Percentiles rank a stretch among this genome's conserved stretches.
Evolutionary conservation across 2,888 invertebrate genomes (phyloP).

Genomic region (Tetropium fuscum): DNA sequence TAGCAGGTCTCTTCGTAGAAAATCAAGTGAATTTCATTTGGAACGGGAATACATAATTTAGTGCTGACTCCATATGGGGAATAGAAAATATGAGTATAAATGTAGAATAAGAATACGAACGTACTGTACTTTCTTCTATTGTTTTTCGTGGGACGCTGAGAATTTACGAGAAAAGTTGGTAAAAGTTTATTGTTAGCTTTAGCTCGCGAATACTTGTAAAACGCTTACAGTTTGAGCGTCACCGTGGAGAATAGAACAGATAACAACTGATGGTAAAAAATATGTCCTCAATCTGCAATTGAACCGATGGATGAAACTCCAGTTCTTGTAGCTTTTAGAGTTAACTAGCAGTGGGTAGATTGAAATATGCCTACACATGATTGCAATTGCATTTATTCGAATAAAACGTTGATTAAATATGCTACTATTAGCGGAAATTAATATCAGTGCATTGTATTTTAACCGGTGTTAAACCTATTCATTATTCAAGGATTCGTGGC

Average conservation of each 20-base stretch:
- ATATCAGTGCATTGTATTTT: background rate
- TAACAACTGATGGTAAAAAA: too few relatives aligned
- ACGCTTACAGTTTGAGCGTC: background rate
- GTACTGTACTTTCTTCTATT: slow-evolving; percentile 1
- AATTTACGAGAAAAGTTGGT: slow-evolving; percentile 13
- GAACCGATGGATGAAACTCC: too few relatives aligned
- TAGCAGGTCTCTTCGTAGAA: slow-evolving; percentile 14
- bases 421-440: background rate
- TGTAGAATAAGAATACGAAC: slow-evolving; percentile 4
- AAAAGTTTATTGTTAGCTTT: slow-evolving; percentile 8
- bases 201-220: background rate
- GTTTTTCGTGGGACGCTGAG: slow-evolving; percentile 1
- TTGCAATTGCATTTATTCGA: background rate
- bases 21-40: slow-evolving; percentile 28
- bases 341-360: too few relatives aligned
- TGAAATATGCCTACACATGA: background rate
- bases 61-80: slow-evolving; percentile 10
- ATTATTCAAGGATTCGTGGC: background rate
- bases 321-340: too few relatives aligned
- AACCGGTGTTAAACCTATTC: background rate
- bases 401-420: background rate
- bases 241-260: too few relatives aligned
- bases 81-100: slow-evolving; percentile 21
- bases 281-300: too few relatives aligned
- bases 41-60: slow-evolving; percentile 29